A percentile compares a stretch with the other conserved stretches of the same genome.
Evolutionary conservation across 2,888 invertebrate species (phyloP).

Genomic region (Dorcus parallelipipedus): DNA sequence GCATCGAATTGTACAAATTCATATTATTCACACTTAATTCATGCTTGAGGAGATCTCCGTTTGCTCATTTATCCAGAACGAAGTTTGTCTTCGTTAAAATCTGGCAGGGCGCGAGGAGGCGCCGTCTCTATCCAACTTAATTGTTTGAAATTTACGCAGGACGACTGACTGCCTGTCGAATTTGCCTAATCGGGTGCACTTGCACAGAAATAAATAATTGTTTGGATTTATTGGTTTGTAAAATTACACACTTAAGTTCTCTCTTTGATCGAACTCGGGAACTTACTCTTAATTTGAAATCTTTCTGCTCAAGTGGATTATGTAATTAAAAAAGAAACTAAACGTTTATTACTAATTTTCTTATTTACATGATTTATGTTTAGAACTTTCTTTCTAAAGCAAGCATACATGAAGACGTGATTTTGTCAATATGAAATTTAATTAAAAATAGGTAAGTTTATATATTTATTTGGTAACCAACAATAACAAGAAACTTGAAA

Average conservation of each 20-base stretch:
- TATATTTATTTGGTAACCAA: no score
- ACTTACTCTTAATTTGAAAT: no score
- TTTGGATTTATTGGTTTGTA: conserved; percentile 38
- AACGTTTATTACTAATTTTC: no score
- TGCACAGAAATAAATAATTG: conserved; percentile 45
- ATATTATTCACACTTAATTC: conserved; percentile 23
- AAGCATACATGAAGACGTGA: no score
- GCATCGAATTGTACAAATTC: conserved; percentile 18
- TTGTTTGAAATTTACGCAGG: conserved; percentile 43
- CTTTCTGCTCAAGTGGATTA: no score
- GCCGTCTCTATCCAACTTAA: conserved; percentile 34
- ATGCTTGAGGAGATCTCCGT: conserved; percentile 18
- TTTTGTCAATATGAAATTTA: no score
- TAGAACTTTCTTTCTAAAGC: no score
- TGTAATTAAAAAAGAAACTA: no score
- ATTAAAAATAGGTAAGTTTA: no score
- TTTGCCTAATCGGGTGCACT: conserved; percentile 42
- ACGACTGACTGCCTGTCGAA: conserved; percentile 31
- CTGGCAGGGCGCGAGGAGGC: conserved; percentile 5
- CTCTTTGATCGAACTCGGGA: no score
- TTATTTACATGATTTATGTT: no score
- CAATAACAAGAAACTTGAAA: no score
- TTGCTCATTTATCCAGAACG: not conserved
- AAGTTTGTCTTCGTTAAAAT: not conserved
- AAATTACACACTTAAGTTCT: conserved; percentile 8